Base-by-base conservation (phyloP, 2,888 invertebrate species). In the Ochlodes sylvanus region DNA sequence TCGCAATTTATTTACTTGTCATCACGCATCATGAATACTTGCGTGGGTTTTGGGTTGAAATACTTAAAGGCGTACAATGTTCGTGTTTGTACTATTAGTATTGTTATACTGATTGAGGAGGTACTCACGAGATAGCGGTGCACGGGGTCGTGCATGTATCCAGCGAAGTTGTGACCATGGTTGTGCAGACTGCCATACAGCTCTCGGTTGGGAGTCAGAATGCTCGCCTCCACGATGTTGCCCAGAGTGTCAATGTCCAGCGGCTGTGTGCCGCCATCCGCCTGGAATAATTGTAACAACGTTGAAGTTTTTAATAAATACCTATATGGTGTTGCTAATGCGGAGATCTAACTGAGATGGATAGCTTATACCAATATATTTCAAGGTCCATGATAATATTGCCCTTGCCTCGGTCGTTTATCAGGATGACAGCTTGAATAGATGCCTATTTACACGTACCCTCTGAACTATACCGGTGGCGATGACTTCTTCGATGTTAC, bases 141-240 rank as follows among this genome's bases (percentile, higher is more conserved):
- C 67, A 95, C 94, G 0, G 97, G 97, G 85, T 97, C 97, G 79
- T 97, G 97, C 73, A 95, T 94, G 79, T 94, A 95, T 0, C 96
- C 94, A n/a, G 96, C 88, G 75, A 96, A 94, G 41, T 95, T 94
- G 82, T 97, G 97, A 0, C 96, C 96, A 79, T 95, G 93, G 86
- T 97, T 97, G 85, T 97, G 97, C 7, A 96, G 77, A 79, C 95
- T 95, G 12, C 97, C 97, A 78, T 96, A 96, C 21, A 95, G 86
- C 3, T 94, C 93, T 0, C 83, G 82, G 84, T 96, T 96, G 0
- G 95, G 94, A 0, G 95, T 95, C n/a, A 96, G 82, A 12, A 94
- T 94, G 77, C 95, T 94, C 0, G 96, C 84, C 81, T 97, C 97
- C 61, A 97, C 74, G 75, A 97, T 94, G 82, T 97, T 96, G 38